Base-by-base conservation (phyloP, 2,888 invertebrate genomes). In the Aspidiotus destructor region DNA sequence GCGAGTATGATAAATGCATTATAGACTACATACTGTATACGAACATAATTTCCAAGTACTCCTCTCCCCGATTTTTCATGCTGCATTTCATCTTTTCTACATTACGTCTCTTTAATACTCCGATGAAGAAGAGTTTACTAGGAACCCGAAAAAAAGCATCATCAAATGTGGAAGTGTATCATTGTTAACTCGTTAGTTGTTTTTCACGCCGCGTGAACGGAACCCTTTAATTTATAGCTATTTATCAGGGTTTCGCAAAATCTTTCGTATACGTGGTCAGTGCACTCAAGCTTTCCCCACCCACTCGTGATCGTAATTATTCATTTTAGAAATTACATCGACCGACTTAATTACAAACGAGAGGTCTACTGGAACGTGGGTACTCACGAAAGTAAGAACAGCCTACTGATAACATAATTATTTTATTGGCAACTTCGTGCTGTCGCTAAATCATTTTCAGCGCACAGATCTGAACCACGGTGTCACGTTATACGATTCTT, bases 161-260 rank as follows among this genome's bases (percentile, higher is more conserved):
- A 5, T 52, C 52, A n/a, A 63, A 53, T 53, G 63, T 52, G 42
- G 57, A 64, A 64, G 57, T 57, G 64, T 64, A 64, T 64, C 64
- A 64, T 64, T 64, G 64, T 64, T 64, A 64, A 64, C 64, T 64
- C 64, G 64, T 64, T 64, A 64, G 64, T 57, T 64, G 42, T 57
- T 64, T 57, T 64, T 64, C 64, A 64, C 57, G 41, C 53, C 41
- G 64, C 13, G 64, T 41, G 41, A 57, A 57, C 55, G 64, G 64
- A 64, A 64, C 64, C 64, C 64, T 64, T 57, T 64, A 64, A 64
- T 64, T 64, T 53, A 64, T 55, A 15, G 16, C 55, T 15, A 55
- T 55, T 55, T 55, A 55, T 55, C 55, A 15, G 55, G 55, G 17
- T 10, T 55, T 55, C n/a, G n/a, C 17, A 55, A 55, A 55, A 48